A percentile compares a stretch with the other conserved stretches of the same genome.
phyloP scores from a whole-genome alignment of 2,113 vertebrate genomes.

The Mesembrinibis cayennensis region DNA sequence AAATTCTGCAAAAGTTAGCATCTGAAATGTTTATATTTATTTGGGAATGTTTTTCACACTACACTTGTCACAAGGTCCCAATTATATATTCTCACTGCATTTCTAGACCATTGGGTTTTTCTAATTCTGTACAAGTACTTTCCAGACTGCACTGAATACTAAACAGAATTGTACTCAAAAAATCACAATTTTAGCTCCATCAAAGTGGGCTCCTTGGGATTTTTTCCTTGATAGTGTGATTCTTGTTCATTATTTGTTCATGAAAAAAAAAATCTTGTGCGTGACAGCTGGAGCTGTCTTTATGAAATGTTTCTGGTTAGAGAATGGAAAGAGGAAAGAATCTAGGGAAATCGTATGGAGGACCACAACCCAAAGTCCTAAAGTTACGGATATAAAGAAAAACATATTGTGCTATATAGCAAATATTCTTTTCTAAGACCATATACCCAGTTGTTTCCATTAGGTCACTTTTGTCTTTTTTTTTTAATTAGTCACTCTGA shows the following conservation, averaged over 20 bases:
- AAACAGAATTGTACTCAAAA: neutral
- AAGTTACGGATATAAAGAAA: neutral
- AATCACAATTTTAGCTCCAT: neutral
- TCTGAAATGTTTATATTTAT: neutral
- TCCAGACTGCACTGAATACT: neutral
- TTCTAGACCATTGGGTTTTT: slow-evolving; percentile 13
- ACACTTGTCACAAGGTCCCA: neutral
- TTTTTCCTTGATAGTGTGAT: neutral
- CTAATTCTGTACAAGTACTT: neutral
- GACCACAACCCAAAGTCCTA: neutral
- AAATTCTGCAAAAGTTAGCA: neutral
- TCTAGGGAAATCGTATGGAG: neutral
- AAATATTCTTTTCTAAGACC: neutral
- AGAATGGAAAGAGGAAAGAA: neutral
- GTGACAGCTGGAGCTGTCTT: neutral
- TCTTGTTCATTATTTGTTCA: slow-evolving; percentile 8
- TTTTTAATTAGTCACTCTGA: neutral
- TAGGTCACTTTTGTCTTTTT: neutral
- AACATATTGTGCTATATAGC: neutral
- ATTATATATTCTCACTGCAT: neutral
- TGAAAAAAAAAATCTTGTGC: neutral
- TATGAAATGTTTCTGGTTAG: neutral
- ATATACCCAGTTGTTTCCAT: neutral
- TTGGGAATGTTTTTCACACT: neutral
- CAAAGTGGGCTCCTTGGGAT: neutral